Percentiles rank a stretch among this genome's conserved stretches.
phyloP scores from a whole-genome alignment of 2,888 invertebrate genomes.

The Agriotes lineatus region DNA sequence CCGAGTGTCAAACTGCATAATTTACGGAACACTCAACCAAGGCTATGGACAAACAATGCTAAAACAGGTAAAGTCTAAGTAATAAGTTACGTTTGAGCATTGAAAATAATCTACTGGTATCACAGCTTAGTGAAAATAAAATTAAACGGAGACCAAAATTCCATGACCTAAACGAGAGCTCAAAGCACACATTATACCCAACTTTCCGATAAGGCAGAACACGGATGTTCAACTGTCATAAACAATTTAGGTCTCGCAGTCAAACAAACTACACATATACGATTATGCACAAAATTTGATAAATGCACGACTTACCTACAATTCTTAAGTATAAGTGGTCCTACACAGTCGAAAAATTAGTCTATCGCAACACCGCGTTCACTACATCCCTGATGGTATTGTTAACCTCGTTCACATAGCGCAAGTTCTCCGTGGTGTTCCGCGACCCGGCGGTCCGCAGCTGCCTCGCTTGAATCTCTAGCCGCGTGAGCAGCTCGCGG shows the following conservation, averaged over 20 bases:
- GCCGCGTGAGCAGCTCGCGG: conserved; percentile 78
- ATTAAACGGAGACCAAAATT: conserved; percentile 40
- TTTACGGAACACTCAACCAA: conserved; percentile 8
- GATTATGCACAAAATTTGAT: conserved; percentile 50
- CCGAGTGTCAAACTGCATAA: background rate
- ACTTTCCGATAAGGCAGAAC: conserved; percentile 32
- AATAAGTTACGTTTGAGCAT: conserved; percentile 63
- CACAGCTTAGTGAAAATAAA: conserved; percentile 65
- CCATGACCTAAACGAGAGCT: conserved; percentile 5
- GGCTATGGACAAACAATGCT: conserved; percentile 24
- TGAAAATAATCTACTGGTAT: conserved; percentile 63
- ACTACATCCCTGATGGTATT: conserved; percentile 80
- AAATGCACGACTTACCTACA: conserved; percentile 59
- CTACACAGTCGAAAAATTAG: conserved; percentile 49
- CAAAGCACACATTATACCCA: background rate
- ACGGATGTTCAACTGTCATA: conserved; percentile 17
- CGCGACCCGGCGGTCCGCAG: conserved; percentile 78
- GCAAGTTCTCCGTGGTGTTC: conserved; percentile 77
- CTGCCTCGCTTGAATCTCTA: conserved; percentile 78
- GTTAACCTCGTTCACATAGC: conserved; percentile 79
- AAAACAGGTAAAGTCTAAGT: conserved; percentile 45
- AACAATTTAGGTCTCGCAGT: conserved; percentile 36
- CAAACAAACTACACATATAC: conserved; percentile 29
- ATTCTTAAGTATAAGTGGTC: conserved; percentile 51
- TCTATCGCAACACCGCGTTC: conserved; percentile 73